Evolutionary conservation across 2,888 invertebrate species (phyloP).

Genomic region (Nephrotoma flavescens): DNA sequence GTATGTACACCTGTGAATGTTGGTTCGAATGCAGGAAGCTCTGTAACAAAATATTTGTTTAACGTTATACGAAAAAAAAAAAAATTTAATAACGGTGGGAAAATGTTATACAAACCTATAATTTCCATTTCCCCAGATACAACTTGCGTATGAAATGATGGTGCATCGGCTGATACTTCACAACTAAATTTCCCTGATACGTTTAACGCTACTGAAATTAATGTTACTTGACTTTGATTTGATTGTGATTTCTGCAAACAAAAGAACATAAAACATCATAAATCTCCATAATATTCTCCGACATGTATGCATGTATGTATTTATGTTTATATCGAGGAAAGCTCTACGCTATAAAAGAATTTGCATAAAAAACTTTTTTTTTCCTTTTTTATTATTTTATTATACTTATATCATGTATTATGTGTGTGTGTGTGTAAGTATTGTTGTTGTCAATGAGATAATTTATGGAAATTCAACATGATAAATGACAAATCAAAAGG

Average conservation of each 20-base stretch:
- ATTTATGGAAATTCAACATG: background rate
- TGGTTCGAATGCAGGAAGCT: slow-evolving; percentile 37
- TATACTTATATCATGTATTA: no score
- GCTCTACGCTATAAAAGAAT: background rate
- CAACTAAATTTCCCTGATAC: slow-evolving; percentile 30
- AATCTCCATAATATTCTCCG: background rate
- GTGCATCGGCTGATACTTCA: slow-evolving; percentile 32
- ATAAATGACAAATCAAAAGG: background rate
- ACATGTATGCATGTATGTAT: background rate
- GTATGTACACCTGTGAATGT: slow-evolving; percentile 37
- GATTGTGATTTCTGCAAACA: slow-evolving; percentile 22
- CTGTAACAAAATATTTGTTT: slow-evolving; percentile 19
- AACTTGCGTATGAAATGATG: slow-evolving; percentile 29
- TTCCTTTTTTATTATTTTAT: background rate
- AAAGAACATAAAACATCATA: slow-evolving; percentile 6
- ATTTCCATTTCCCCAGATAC: slow-evolving; percentile 30
- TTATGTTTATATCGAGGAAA: background rate
- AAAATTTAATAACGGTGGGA: slow-evolving; percentile 1
- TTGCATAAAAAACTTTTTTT: background rate
- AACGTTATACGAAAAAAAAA: background rate
- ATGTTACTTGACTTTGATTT: slow-evolving; percentile 28
- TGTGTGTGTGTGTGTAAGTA: background rate
- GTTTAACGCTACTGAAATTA: slow-evolving; percentile 25
- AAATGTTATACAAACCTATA: slow-evolving; percentile 21
- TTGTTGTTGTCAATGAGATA: background rate